Percentiles rank a stretch among this genome's conserved stretches.
Conservation (phyloP, 2,113 vertebrate species). For the Grantiella picta region DNA sequence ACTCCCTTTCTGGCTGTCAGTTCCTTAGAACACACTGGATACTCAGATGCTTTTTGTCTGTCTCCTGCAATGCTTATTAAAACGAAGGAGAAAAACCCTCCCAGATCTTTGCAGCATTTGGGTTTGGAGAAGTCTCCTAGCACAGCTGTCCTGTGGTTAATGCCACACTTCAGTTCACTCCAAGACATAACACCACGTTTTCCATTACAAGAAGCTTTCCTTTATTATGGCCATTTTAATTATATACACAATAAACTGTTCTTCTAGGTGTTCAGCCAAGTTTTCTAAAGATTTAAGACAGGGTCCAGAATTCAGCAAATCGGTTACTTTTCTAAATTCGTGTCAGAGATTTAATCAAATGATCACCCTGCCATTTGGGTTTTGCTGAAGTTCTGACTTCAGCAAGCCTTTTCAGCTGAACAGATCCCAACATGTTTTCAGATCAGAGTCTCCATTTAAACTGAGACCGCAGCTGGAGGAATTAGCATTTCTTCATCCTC, state of each 20-base stretch:
- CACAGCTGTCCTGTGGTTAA: not conserved
- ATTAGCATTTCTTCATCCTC: not conserved
- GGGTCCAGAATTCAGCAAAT: not conserved
- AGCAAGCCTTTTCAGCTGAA: not conserved
- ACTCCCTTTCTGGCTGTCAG: not conserved
- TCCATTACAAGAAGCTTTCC: not conserved
- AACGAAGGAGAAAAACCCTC: accelerated
- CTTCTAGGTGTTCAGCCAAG: not conserved
- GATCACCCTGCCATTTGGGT: not conserved
- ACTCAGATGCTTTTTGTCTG: not conserved
- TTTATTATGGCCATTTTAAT: not conserved
- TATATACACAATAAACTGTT: not conserved
- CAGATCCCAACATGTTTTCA: not conserved
- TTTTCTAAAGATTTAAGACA: not conserved
- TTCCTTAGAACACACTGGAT: not conserved
- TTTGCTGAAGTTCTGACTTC: not conserved
- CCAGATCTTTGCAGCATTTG: not conserved
- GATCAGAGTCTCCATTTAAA: not conserved
- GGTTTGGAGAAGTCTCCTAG: not conserved
- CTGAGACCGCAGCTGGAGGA: not conserved
- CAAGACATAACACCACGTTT: not conserved
- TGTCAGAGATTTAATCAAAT: not conserved
- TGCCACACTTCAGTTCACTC: not conserved
- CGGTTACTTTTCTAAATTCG: not conserved
- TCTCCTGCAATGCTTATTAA: not conserved